phyloP scores from a whole-genome alignment of 2,797 vertebrate species.

The Aplochiton taeniatus region DNA sequence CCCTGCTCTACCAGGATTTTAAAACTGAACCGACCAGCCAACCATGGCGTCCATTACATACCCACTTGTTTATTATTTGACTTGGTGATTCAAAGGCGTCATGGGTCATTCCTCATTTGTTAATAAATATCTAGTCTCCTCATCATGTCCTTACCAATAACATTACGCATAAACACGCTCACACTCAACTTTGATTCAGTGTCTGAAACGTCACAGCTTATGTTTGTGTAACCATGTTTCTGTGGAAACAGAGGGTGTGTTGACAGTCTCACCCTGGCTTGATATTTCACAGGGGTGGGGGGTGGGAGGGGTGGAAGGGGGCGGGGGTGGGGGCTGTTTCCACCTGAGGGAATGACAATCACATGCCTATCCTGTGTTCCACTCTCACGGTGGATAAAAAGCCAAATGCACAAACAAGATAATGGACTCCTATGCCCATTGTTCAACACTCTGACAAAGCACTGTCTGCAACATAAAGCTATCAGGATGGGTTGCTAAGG shows the following conservation, averaged over 20 bases:
- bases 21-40: not conserved
- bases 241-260: conserved; percentile 49
- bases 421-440: not conserved
- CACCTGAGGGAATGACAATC: conserved; percentile 11
- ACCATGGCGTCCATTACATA: not conserved
- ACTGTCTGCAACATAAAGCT: not conserved
- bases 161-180: conserved; percentile 17
- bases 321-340: conserved; percentile 21
- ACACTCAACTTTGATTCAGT: conserved; percentile 38
- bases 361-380: not conserved
- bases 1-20: not conserved
- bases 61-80: not conserved
- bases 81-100: not conserved
- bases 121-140: conserved; percentile 38
- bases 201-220: conserved; percentile 9
- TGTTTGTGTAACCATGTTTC: conserved; percentile 54
- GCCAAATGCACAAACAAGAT: conserved; percentile 5
- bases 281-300: conserved; percentile 31
- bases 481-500: conserved; percentile 1
- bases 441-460: not conserved
- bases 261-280: conserved; percentile 30
- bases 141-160: conserved; percentile 10
- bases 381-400: not conserved
- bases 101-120: conserved; percentile 15
- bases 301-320: not conserved